These are phyloP conservation scores for Laticauda laticaudata DNA, from an alignment of 2,113 vertebrate species.

Conservation along the genomic window DNA sequence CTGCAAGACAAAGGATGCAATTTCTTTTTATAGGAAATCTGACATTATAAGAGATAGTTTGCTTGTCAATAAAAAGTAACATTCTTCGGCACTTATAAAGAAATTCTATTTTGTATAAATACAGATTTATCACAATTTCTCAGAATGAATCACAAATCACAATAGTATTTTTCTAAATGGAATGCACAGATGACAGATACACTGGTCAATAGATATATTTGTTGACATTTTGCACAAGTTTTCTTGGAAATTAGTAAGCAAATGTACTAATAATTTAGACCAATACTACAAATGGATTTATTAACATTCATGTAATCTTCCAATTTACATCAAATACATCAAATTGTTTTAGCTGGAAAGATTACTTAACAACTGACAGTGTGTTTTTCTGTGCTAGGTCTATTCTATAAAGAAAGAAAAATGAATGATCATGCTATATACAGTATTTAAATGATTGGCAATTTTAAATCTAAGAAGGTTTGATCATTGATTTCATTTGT, in stretches of 20 bases:
- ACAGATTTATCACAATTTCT: neutral
- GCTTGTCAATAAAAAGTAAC: neutral
- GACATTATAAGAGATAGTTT: neutral
- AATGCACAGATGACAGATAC: neutral
- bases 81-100: neutral
- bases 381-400: neutral
- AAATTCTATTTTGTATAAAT: neutral
- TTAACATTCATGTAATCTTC: neutral
- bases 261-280: neutral
- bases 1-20: neutral
- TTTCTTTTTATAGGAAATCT: neutral
- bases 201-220: neutral
- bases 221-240: neutral
- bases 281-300: neutral
- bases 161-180: neutral
- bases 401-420: neutral
- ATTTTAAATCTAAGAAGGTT: neutral
- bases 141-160: constrained; percentile 8
- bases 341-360: neutral
- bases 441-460: neutral
- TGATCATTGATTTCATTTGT: neutral
- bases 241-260: neutral
- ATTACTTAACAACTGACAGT: neutral
- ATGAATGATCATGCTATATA: neutral
- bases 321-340: neutral